These are phyloP conservation scores for Thamnaconus septentrionalis DNA, from an alignment of 2,113 vertebrate genomes.

Conservation along the genomic window DNA sequence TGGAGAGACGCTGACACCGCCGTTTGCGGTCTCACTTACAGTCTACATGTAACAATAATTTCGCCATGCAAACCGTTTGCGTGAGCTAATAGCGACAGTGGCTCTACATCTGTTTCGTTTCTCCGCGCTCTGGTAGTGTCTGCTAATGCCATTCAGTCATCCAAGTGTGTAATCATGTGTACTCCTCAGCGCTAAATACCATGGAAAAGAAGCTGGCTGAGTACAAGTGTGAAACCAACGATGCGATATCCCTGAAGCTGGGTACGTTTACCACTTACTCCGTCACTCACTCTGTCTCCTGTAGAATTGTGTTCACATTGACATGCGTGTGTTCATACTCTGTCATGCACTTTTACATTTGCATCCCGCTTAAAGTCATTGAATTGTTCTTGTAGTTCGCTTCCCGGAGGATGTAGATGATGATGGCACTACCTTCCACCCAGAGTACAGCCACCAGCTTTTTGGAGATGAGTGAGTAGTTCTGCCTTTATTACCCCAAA, in stretches of 20 bases:
- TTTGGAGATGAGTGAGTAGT: conserved; percentile 96
- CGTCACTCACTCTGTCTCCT: not conserved
- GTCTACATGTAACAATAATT: too few relatives aligned
- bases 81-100: too few relatives aligned
- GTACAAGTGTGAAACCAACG: conserved; percentile 98
- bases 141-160: not conserved
- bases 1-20: not conserved
- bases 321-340: not conserved
- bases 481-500: not conserved
- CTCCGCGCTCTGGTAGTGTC: not conserved
- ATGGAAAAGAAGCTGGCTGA: conserved; percentile 97
- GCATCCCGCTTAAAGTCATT: not conserved
- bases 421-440: conserved; percentile 92
- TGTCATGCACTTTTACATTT: not conserved
- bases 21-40: too few relatives aligned
- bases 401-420: conserved; percentile 96
- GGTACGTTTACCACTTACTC: conserved; percentile 72
- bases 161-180: not conserved
- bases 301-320: not conserved
- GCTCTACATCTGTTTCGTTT: not conserved
- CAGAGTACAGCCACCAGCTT: conserved; percentile 94
- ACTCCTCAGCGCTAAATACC: conserved; percentile 80
- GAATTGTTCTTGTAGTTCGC: conserved; percentile 78
- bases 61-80: too few relatives aligned
- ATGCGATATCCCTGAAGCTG: conserved; percentile 93